Evolutionary conservation across 2,113 vertebrate genomes (phyloP), one percentile per base, ranked within the genome.

Genomic region (Megaleporinus macrocephalus): DNA sequence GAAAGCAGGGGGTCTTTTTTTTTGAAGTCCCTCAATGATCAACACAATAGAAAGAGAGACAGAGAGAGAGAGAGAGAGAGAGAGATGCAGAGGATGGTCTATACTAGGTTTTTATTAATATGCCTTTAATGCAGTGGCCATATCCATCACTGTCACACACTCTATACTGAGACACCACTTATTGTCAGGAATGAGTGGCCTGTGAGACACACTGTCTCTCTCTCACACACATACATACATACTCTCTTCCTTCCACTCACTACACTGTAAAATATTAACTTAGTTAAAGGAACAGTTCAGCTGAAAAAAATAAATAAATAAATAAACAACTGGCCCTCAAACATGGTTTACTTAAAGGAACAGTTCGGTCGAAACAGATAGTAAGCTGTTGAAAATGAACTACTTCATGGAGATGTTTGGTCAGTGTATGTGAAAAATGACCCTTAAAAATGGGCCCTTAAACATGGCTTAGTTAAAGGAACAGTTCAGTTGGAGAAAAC

Each of bases 41-140:
- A 9, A 11, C 41, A 44, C 41, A 44, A 44, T 9, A 44, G 41
- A 44, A 9, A 44, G 41, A 44, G 9, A 65, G 62, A 44, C 7
- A 4, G 59, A 66, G 29, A 73, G 27, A 73, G 55, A 36, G 55
- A 74, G 20, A 44, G 33, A 44, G 22, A 44, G 66, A 44, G 49
- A 55, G 13, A 68, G 80, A 68, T 89, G 89, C 81, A 87, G 89
- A 89, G 87, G 88, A 90, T 87, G 89, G 89, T 86, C 89, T 90
- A 92, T 91, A 91, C 91, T 86, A 79, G 90, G 88, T 88, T 91
- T 93, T 92, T 91, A 92, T 94, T 93, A 93, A 94, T 91, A 92
- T 88, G 87, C 63, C 88, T 88, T 84, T 70, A 83, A 76, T 70
- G 53, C 41, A 44, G 55, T 77, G 44, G 53, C 90, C 91, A 91